Conservation (phyloP, 2,113 vertebrate species). For the Steatornis caripensis region DNA sequence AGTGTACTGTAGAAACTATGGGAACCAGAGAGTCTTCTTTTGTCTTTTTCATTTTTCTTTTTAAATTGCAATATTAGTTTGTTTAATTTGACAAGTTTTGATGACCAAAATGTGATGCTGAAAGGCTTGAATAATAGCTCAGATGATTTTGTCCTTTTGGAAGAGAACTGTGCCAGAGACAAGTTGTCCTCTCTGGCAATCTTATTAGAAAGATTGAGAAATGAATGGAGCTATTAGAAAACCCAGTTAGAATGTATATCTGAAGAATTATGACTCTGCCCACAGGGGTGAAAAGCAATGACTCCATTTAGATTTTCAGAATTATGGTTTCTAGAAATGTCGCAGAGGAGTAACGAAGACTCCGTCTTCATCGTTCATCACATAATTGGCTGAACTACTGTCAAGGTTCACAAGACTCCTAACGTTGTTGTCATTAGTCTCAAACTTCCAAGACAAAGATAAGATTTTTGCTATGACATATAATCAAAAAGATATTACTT, state of each 20-base stretch:
- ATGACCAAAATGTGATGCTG: neutral
- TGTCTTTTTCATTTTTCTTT: neutral
- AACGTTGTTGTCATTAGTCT: conserved; percentile 39
- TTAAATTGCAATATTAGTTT: conserved; percentile 28
- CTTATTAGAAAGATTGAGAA: conserved; percentile 48
- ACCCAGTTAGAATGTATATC: neutral
- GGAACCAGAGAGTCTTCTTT: neutral
- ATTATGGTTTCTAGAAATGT: neutral
- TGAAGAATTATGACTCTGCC: conserved; percentile 39
- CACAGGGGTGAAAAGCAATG: conserved; percentile 6
- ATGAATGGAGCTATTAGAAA: conserved; percentile 32
- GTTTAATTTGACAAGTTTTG: conserved; percentile 41
- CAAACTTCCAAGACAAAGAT: conserved; percentile 30
- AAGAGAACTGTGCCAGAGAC: conserved; percentile 24
- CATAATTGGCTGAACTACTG: conserved; percentile 53
- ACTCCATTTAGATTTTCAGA: conserved; percentile 43
- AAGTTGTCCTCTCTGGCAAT: conserved; percentile 32
- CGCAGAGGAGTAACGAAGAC: neutral
- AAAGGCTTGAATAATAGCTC: conserved; percentile 15
- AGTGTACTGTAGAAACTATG: neutral
- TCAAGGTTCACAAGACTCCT: conserved; percentile 16
- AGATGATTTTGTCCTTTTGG: conserved; percentile 32
- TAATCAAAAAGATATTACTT: conserved; percentile 61
- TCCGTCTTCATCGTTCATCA: conserved; percentile 30
- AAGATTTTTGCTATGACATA: conserved; percentile 44